Evolutionary conservation across 2,888 invertebrate species (phyloP).

Genomic region (Thecophora atra): DNA sequence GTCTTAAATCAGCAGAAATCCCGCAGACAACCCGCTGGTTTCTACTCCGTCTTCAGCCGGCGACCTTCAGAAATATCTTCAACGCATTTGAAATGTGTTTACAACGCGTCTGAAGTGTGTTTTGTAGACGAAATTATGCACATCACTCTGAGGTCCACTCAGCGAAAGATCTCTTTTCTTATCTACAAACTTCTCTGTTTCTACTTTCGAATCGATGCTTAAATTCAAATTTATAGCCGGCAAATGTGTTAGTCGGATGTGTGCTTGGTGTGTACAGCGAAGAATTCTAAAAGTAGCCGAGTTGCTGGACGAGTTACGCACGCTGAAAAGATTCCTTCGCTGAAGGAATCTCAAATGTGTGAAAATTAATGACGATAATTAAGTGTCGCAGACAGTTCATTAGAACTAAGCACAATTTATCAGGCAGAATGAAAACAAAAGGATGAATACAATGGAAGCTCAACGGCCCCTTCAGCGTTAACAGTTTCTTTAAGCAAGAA

Average conservation of each 20-base stretch:
- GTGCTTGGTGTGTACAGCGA: neutral
- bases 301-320: neutral
- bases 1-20: conserved; percentile 7
- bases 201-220: conserved; percentile 17
- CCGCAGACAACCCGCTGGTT: conserved; percentile 1
- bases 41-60: no score
- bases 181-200: neutral
- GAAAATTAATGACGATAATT: conserved; percentile 36
- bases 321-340: conserved; percentile 8
- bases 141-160: neutral
- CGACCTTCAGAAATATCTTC: no score
- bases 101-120: no score
- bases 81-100: no score
- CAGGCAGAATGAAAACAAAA: neutral
- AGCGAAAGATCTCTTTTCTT: neutral
- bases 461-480: neutral
- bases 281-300: neutral
- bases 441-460: neutral
- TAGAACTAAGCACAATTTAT: conserved; percentile 4
- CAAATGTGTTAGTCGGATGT: conserved; percentile 33
- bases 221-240: conserved; percentile 42
- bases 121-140: neutral
- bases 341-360: conserved; percentile 17
- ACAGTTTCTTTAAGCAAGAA: neutral
- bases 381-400: conserved; percentile 22